Percentiles rank a stretch among this genome's conserved stretches.
These are phyloP conservation scores for Penaeus vannamei DNA, from an alignment of 1,140 invertebrate genomes.

Conservation along the genomic window DNA sequence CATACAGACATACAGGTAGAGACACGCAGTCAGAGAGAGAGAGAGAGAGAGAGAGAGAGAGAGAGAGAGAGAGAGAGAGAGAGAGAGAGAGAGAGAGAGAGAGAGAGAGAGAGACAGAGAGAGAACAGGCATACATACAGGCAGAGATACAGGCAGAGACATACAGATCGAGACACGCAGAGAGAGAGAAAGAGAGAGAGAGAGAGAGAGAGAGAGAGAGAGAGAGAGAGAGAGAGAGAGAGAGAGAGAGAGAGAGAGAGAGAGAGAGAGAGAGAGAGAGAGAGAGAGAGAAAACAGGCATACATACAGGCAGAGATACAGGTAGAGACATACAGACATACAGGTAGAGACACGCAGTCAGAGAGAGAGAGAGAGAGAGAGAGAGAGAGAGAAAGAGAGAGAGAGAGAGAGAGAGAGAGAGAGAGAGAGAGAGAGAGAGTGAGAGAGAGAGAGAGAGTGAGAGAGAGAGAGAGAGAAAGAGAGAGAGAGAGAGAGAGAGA, in stretches of 20 bases:
- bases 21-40: slow-evolving; percentile 10
- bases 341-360: neutral
- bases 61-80: neutral
- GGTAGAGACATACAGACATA: neutral
- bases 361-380: neutral
- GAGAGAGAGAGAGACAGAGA: too few species aligned
- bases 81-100: slow-evolving; percentile 13
- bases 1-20: neutral
- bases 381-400: neutral
- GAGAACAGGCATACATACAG: too few species aligned
- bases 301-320: neutral
- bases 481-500: slow-evolving; percentile 11
- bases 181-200: too few species aligned
- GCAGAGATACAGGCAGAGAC: too few species aligned
- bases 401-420: neutral
- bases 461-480: too few species aligned
- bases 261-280: neutral
- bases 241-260: slow-evolving; percentile 21
- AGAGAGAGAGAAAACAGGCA: neutral
- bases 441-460: neutral
- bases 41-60: slow-evolving; percentile 31
- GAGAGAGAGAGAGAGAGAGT: neutral
- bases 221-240: too few species aligned
- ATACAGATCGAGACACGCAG: too few species aligned
- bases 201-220: too few species aligned